Conservation (phyloP, 2,888 invertebrate species). For the Noctua fimbriata region DNA sequence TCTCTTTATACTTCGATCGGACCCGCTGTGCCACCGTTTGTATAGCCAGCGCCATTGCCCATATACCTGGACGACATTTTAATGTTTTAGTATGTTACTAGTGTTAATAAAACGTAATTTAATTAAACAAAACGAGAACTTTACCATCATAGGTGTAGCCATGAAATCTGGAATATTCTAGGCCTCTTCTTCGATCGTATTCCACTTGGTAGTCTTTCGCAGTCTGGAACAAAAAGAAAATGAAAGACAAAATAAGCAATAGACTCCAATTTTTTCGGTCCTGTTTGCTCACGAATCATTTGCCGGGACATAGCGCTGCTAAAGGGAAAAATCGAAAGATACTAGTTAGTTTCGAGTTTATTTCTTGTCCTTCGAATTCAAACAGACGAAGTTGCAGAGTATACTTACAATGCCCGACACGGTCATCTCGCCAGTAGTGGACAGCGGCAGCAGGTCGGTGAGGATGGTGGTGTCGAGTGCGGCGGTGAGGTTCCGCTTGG, state of each 20-base stretch:
- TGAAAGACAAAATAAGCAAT: not conserved
- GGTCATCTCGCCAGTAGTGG: slow-evolving; percentile 96
- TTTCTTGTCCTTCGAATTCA: not conserved
- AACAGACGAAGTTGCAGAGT: not conserved
- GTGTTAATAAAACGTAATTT: not conserved
- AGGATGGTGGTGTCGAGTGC: slow-evolving; percentile 97
- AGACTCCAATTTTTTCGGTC: not conserved
- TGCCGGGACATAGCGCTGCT: not conserved
- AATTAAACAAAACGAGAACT: slow-evolving; percentile 19
- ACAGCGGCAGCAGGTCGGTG: slow-evolving; percentile 96
- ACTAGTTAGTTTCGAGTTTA: too few species aligned
- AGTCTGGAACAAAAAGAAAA: slow-evolving; percentile 91
- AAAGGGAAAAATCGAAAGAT: not conserved
- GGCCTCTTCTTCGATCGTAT: slow-evolving; percentile 95
- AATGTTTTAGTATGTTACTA: not conserved
- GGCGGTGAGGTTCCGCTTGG: slow-evolving; percentile 92
- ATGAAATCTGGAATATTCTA: slow-evolving; percentile 97
- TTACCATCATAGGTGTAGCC: slow-evolving; percentile 99
- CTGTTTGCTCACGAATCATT: not conserved
- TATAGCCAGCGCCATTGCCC: slow-evolving; percentile 99
- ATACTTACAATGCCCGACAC: slow-evolving; percentile 96
- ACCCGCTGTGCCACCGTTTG: slow-evolving; percentile 96
- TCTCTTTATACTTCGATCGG: slow-evolving; percentile 92
- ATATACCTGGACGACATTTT: slow-evolving; percentile 90
- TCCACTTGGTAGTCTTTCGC: slow-evolving; percentile 96